Conservation (phyloP, 2,888 invertebrate species). For the Pycnomerus fuliginosus region DNA sequence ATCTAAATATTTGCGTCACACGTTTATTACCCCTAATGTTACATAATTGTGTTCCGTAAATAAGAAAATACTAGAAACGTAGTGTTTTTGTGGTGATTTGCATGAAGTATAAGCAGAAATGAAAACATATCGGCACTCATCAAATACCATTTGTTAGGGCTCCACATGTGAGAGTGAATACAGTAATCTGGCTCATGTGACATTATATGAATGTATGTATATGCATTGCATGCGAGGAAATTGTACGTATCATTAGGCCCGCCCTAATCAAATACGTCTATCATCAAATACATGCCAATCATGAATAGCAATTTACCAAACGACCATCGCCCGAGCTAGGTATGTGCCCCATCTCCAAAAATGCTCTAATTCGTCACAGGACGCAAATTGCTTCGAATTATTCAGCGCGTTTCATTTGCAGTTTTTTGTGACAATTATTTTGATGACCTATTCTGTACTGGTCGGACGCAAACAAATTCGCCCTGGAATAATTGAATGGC, state of each 20-base stretch:
- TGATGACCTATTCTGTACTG: conserved; percentile 44
- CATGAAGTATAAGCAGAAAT: conserved; percentile 47
- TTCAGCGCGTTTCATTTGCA: conserved; percentile 44
- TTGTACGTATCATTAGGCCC: conserved; percentile 52
- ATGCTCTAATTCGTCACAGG: conserved; percentile 39
- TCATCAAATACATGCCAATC: conserved; percentile 52
- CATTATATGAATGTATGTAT: conserved; percentile 49
- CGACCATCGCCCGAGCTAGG: conserved; percentile 27
- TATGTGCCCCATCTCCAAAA: conserved; percentile 31
- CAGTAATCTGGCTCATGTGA: conserved; percentile 50
- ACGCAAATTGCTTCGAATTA: conserved; percentile 43
- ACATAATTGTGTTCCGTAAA: conserved; percentile 2
- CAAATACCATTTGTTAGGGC: conserved; percentile 50
- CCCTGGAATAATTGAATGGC: too few relatives aligned
- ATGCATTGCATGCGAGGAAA: conserved; percentile 49
- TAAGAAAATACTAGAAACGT: conserved; percentile 15
- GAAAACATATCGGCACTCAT: conserved; percentile 50
- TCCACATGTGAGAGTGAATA: conserved; percentile 48
- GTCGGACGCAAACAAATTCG: too few relatives aligned
- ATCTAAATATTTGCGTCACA: conserved; percentile 1
- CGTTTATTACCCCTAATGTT: not conserved
- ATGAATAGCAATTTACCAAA: conserved; percentile 46
- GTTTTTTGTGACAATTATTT: conserved; percentile 43
- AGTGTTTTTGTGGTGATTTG: conserved; percentile 41
- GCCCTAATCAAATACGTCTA: conserved; percentile 52